These are phyloP conservation scores for Valencia hispanica DNA, from an alignment of 2,797 vertebrate species.

Conservation along the genomic window DNA sequence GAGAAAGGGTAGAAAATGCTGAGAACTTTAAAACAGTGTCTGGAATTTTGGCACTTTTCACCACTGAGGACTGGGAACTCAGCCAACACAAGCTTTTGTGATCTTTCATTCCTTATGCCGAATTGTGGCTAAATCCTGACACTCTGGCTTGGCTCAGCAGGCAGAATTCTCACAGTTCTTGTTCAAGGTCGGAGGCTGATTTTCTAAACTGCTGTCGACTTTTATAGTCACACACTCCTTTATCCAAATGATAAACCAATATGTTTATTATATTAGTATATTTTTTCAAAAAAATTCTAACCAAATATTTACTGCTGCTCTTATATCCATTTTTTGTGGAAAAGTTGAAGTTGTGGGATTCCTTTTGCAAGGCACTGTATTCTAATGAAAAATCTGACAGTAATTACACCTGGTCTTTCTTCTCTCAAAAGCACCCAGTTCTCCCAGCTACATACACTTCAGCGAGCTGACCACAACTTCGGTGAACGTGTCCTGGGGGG, in stretches of 20 bases:
- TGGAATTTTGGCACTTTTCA: slow-evolving; percentile 72
- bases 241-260: background rate
- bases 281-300: background rate
- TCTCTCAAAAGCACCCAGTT: slow-evolving; percentile 86
- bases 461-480: slow-evolving; percentile 97
- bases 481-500: slow-evolving; percentile 97
- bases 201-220: slow-evolving; percentile 22
- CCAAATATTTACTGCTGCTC: background rate
- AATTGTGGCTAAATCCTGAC: slow-evolving; percentile 71
- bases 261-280: background rate
- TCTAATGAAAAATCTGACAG: slow-evolving; percentile 8
- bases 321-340: slow-evolving; percentile 8
- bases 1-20: slow-evolving; percentile 72
- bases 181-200: slow-evolving; percentile 58
- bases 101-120: slow-evolving; percentile 59
- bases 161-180: slow-evolving; percentile 63
- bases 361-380: background rate
- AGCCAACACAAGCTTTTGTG: slow-evolving; percentile 76
- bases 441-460: slow-evolving; percentile 91
- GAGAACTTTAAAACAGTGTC: slow-evolving; percentile 74
- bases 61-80: slow-evolving; percentile 70
- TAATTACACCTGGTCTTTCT: slow-evolving; percentile 16
- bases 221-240: slow-evolving; percentile 27
- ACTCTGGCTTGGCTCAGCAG: slow-evolving; percentile 65
- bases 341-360: background rate